phyloP scores from a whole-genome alignment of 2,113 vertebrate species.

The Aptenodytes patagonicus region DNA sequence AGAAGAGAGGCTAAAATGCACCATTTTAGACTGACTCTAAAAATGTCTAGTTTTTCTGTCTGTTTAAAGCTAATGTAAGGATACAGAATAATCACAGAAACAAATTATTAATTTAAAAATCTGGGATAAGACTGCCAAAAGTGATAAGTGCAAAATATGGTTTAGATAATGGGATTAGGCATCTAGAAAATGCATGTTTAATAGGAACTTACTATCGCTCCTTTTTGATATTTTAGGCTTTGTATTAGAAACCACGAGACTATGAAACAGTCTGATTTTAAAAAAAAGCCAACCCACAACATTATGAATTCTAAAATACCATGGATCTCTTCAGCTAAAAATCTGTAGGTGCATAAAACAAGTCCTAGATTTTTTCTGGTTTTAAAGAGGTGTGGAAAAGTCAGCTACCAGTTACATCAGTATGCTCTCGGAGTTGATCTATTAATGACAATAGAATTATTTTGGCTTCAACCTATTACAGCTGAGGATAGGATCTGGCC shows the following conservation, averaged over 20 bases:
- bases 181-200: slow-evolving; percentile 36
- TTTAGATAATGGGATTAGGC: slow-evolving; percentile 34
- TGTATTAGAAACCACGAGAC: neutral
- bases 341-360: neutral
- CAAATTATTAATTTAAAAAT: slow-evolving; percentile 57
- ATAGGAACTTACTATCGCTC: neutral
- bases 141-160: slow-evolving; percentile 22
- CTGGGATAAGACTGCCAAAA: slow-evolving; percentile 38
- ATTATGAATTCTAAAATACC: neutral
- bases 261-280: neutral
- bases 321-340: neutral
- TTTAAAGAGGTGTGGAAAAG: neutral
- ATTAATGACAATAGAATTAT: neutral
- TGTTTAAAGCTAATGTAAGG: slow-evolving; percentile 35
- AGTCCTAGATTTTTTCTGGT: neutral
- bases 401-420: neutral
- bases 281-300: neutral
- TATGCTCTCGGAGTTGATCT: neutral
- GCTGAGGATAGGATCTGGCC: neutral
- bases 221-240: neutral
- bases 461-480: neutral
- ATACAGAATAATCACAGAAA: slow-evolving; percentile 50
- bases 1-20: slow-evolving; percentile 2
- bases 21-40: neutral
- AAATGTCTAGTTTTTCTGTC: neutral